A percentile compares a stretch with the other conserved stretches of the same genome.
Conservation (phyloP, 2,113 vertebrate genomes). For the Coturnix japonica region DNA sequence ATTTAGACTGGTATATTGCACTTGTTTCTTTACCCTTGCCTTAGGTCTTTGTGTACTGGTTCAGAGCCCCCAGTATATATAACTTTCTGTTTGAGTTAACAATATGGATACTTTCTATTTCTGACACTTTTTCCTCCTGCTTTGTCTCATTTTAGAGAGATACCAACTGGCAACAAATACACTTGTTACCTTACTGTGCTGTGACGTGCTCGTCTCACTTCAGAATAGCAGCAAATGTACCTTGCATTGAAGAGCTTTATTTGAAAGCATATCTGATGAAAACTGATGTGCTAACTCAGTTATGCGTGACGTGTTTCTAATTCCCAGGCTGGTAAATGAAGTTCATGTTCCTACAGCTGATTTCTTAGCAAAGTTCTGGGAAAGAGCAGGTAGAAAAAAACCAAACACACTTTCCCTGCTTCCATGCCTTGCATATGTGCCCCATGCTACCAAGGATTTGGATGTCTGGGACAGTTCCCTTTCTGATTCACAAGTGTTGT, state of each 20-base stretch:
- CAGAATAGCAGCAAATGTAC: background rate
- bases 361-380: background rate
- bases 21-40: background rate
- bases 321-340: background rate
- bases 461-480: background rate
- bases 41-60: background rate
- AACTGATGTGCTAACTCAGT: background rate
- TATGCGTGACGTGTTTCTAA: background rate
- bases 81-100: conserved; percentile 50
- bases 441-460: background rate
- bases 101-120: conserved; percentile 42
- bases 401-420: background rate
- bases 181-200: background rate
- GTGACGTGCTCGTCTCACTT: background rate
- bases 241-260: background rate
- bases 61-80: background rate
- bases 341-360: background rate
- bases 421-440: rapidly evolving
- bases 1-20: background rate
- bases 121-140: conserved; percentile 1
- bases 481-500: background rate
- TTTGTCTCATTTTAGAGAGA: conserved; percentile 35
- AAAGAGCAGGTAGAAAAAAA: background rate
- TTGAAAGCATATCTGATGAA: background rate
- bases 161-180: background rate